Evolutionary conservation across 2,797 vertebrate genomes (phyloP).

Genomic region (Delichon dasypus): DNA sequence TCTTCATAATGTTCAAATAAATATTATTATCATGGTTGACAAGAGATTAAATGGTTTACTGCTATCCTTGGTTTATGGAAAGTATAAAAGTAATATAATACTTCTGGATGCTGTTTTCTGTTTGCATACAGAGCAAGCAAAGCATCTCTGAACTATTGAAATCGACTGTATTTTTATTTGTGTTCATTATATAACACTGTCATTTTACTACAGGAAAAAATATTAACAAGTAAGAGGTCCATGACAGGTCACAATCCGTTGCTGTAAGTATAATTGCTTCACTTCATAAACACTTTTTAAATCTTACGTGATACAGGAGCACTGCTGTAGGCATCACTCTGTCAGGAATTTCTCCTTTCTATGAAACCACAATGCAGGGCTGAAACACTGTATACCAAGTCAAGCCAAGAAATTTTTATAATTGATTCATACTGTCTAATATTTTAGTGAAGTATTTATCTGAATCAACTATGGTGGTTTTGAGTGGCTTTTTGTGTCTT

Average conservation of each 20-base stretch:
- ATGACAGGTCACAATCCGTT: background rate
- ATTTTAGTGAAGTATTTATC: background rate
- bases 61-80: background rate
- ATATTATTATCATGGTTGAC: background rate
- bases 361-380: background rate
- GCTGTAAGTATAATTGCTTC: background rate
- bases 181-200: background rate
- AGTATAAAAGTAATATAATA: background rate
- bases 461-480: background rate
- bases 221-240: background rate
- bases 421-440: background rate
- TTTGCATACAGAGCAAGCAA: background rate
- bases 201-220: background rate
- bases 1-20: background rate
- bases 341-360: background rate
- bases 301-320: fast-evolving
- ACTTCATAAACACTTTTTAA: background rate
- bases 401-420: background rate
- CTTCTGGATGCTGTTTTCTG: background rate
- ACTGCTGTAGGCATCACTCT: background rate
- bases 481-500: background rate
- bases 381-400: background rate
- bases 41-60: background rate
- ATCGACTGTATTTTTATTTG: background rate
- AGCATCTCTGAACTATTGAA: background rate